Base-by-base conservation (phyloP, 2,797 vertebrate genomes). In the Todus mexicanus region DNA sequence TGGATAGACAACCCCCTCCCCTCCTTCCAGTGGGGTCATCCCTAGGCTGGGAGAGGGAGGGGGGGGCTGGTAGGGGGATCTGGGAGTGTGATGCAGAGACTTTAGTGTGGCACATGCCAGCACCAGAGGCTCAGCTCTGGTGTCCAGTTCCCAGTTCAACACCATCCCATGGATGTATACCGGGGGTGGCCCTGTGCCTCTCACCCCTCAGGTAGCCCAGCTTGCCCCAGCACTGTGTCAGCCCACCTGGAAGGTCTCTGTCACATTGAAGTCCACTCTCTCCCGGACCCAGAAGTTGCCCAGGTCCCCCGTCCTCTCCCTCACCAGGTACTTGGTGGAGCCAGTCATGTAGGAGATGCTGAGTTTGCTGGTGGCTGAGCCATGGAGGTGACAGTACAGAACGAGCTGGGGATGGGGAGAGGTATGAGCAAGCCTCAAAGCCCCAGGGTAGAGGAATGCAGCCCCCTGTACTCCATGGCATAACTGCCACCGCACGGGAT, bases 241-340 rank as follows among this genome's bases (percentile, higher is more conserved):
- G 31, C 93, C n/a, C 63, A 99, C 99, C 97, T 97, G 96, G 93
- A 99, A 99, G 37, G 87, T 69, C 26, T 31, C 70, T 0, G 60
- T 25, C 35, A 97, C 70, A 1, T 65, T 91, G 80, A 99, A 97
- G 33, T 98, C 96, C 75, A 99, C 98, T 88, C 98, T 98, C 38
- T 98, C 98, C 65, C 98, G 98, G 82, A 99, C 97, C 99, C 99
- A 99, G 73, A 94, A 91, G 37, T 98, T 97, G 5, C 98, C 99
- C 47, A 98, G 95, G 37, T 98, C 98, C 8, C 98, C 98, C 1
- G 53, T 96, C 84, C 98, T 94, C 96, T 98, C 97, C 60, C 37
- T 92, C 69, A 98, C 95, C 64, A 98, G 95, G 4, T 45, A 12
- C 16, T 4, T 16, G 19, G 73, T 12, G 1, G 60, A n/a, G 19